Percentiles rank a stretch among this genome's conserved stretches.
Evolutionary conservation across 2,888 invertebrate species (phyloP).

Genomic region (Oligia latruncula): DNA sequence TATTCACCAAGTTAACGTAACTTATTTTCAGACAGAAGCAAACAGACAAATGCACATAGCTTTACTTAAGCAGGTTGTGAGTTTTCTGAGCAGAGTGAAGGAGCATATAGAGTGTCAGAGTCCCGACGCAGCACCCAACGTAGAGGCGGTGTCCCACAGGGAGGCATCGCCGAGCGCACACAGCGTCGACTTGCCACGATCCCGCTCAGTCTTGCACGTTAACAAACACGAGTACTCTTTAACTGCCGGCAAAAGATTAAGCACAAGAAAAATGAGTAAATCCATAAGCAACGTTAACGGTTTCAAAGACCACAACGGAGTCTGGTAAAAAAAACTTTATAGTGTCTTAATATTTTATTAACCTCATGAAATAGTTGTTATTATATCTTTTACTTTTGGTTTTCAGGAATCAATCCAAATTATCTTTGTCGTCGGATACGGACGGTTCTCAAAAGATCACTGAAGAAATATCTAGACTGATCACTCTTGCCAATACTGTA

Average conservation of each 20-base stretch:
- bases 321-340: constrained; percentile 76
- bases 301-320: constrained; percentile 77
- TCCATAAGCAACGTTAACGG: constrained; percentile 87
- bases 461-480: constrained; percentile 86
- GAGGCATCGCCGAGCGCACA: constrained; percentile 70
- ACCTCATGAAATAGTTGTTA: not conserved
- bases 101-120: constrained; percentile 90
- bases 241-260: constrained; percentile 79
- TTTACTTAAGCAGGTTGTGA: constrained; percentile 92
- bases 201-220: constrained; percentile 84
- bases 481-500: constrained; percentile 88
- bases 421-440: constrained; percentile 79
- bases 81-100: constrained; percentile 92
- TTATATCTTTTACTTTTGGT: constrained; percentile 4
- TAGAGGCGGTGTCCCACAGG: constrained; percentile 68
- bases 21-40: constrained; percentile 91
- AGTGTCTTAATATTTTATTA: constrained; percentile 2
- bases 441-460: constrained; percentile 81
- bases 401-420: constrained; percentile 84
- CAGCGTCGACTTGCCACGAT: constrained; percentile 83
- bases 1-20: constrained; percentile 63
- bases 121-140: constrained; percentile 68
- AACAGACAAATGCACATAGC: constrained; percentile 94
- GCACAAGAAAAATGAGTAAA: constrained; percentile 85
- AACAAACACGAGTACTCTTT: constrained; percentile 82